Evolutionary conservation across 2,888 invertebrate genomes (phyloP), one percentile per base, ranked within the genome.

Genomic region (Andrena trimmerana): DNA sequence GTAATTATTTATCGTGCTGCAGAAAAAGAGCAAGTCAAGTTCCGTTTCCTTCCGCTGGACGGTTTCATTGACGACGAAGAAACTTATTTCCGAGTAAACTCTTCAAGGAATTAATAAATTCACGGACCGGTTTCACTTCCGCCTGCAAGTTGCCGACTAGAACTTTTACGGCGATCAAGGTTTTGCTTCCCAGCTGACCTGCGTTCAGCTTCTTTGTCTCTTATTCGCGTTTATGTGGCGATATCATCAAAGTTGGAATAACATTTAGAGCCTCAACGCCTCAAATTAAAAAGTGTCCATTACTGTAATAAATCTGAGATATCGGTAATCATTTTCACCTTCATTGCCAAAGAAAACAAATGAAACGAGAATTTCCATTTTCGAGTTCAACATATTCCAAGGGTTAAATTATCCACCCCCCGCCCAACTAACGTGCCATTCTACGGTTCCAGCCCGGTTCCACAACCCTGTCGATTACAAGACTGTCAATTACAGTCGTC

Each of bases 21-120:
- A 42, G 69, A 69, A 50, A 65, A 62, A 13, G 20, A 29, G 20
- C 42, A 69, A 65, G 16, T 60, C n/a, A 5, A 57, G 33, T 50
- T 42, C 50, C 48, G n/a, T 72, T 68, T 57, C 16, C 24, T 72
- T 78, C 57, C 57, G 36, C 42, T 16, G 36, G 27, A 50, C 57
- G 6, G 67, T 74, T 67, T 33, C 74, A 67, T 67, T 66, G 42
- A 67, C 50, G 74, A 67, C 10, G 78, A 77, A 50, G 48, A 66
- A 60, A 66, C 50, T 24, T 42, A 42, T 72, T 50, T 42, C 2
- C 8, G 50, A 59, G 10, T 42, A 60, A 66, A 78, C n/a, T 10
- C 50, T 50, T 24, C 2, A 24, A 16, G 27, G 27, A 2, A 16
- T 33, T 7, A 59, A 13, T 20, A 16, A 13, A 42, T 42, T 42